phyloP scores from a whole-genome alignment of 2,113 vertebrate genomes.

The Solea solea region DNA sequence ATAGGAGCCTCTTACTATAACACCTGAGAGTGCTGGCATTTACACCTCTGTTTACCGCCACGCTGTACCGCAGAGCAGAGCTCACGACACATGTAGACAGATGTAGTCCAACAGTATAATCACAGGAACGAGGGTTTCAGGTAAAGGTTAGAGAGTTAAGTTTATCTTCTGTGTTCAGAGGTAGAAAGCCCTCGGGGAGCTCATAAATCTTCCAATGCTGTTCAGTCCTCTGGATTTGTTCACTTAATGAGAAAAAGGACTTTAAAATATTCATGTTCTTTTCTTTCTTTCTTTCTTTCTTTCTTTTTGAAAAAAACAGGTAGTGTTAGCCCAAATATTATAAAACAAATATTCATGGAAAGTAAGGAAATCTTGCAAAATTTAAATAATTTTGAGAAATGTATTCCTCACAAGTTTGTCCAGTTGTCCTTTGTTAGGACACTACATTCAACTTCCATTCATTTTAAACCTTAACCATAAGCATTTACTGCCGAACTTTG shows the following conservation, averaged over 20 bases:
- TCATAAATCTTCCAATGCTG: neutral
- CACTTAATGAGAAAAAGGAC: neutral
- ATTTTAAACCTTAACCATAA: neutral
- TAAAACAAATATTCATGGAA: no score
- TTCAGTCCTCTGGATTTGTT: neutral
- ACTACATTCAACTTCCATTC: neutral
- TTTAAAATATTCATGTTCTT: no score
- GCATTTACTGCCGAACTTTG: no score
- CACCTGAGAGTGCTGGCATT: conserved; percentile 63
- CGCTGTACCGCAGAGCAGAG: conserved; percentile 10
- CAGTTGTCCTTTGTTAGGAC: neutral
- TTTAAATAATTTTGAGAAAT: neutral
- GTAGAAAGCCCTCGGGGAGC: neutral
- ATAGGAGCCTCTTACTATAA: conserved; percentile 51
- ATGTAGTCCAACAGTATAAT: conserved; percentile 23
- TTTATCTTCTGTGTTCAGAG: neutral
- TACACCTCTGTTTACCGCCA: conserved; percentile 44
- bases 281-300: neutral
- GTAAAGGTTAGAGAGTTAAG: conserved; percentile 4
- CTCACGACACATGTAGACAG: conserved; percentile 35
- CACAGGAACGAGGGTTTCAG: conserved; percentile 13
- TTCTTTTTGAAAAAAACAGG: neutral
- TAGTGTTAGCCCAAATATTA: neutral
- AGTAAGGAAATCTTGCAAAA: neutral
- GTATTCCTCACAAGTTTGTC: neutral